A percentile compares a stretch with the other conserved stretches of the same genome.
Evolutionary conservation across 92 coral and sea anemone species (phyloP).

Genomic region (Metridium senile): DNA sequence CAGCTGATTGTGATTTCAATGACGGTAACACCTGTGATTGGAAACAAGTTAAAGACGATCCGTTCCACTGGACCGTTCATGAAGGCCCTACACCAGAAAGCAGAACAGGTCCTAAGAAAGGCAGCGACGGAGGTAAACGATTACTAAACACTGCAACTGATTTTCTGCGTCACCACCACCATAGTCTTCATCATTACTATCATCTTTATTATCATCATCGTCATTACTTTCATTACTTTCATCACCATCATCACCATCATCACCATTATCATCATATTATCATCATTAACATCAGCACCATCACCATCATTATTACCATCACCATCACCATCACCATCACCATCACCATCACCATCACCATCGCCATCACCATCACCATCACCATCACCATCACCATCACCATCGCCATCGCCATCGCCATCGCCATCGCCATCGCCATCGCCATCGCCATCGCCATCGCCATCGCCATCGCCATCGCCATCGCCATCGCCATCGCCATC

Average conservation of each 20-base stretch:
- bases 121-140: conserved; percentile 27
- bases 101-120: conserved; percentile 17
- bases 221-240: neutral
- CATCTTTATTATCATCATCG: neutral
- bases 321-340: no score
- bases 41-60: conserved; percentile 1
- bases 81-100: conserved; percentile 11
- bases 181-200: neutral
- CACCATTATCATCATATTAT: neutral
- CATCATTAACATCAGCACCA: no score
- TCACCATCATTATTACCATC: no score
- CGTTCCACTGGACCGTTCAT: conserved; percentile 16
- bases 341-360: no score
- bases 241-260: neutral
- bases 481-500: no score
- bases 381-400: no score
- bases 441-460: no score
- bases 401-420: no score
- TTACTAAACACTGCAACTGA: no score
- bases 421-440: no score
- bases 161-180: neutral
- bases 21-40: conserved; percentile 11
- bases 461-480: no score
- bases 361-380: no score
- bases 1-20: conserved; percentile 26